Base-by-base conservation (phyloP, 2,113 vertebrate species). In the Phrynosoma platyrhinos region DNA sequence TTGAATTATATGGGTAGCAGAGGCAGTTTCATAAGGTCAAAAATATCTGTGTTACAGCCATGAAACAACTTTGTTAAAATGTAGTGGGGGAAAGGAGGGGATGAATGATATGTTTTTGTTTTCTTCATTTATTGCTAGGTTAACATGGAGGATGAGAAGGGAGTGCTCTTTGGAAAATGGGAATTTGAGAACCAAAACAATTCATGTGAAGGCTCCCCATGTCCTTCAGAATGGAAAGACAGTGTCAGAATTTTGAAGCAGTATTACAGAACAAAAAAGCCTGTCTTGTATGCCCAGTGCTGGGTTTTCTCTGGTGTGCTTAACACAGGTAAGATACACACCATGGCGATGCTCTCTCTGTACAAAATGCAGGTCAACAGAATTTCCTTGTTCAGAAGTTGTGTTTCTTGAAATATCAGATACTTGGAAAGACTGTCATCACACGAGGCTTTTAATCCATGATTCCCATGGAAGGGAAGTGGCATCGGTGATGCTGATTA, bases 241-340 rank as follows among this genome's bases (percentile, higher is more conserved):
- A 96, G 96, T 0, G 90, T 91, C 1, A 32, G 83, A 0, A 96
- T 96, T 87, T 62, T 96, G 88, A 95, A 95, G 91, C 5, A 95
- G 36, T 95, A 89, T 81, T 91, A 93, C 82, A 81, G 87, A 88
- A 94, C 93, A 0, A 84, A 91, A 90, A 66, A n/a, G 53, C 80
- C 95, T 0, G 90, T 97, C 30, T 0, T 0, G 7, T 96, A 82
- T 0, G 95, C 95, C 27, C 96, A 96, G 77, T 96, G 96, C 74
- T 96, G 95, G 95, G 96, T 97, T 52, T 97, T 96, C 0, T 86
- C 97, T 6, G 96, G 95, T 53, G 92, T 95, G 79, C 93, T 97
- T 77, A 96, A 93, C 30, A 96, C 96, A 91, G 95, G 96, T 96
- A 81, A 81, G 3, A 0, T 27, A 21, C 1, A 9, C 53, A 25